Evolutionary conservation across 2,888 invertebrate species (phyloP).

Genomic region (Strigamia crassipes): DNA sequence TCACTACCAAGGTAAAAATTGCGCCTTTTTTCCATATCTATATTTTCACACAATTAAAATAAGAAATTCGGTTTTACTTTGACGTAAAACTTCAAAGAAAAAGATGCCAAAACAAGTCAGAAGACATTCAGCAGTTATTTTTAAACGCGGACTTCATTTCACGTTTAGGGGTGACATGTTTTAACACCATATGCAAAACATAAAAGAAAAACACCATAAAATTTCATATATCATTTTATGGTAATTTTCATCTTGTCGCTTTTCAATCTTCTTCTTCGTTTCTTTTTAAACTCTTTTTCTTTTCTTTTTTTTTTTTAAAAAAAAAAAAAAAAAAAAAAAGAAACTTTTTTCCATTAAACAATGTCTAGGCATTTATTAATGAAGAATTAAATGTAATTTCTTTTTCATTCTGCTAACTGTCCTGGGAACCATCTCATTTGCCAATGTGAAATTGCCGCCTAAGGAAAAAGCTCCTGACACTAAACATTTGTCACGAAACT

Average conservation of each 20-base stretch:
- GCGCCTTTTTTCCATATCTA: not conserved
- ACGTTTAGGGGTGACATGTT: slow-evolving; percentile 5
- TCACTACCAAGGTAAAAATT: not conserved
- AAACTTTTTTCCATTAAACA: slow-evolving; percentile 20
- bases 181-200: slow-evolving; percentile 6
- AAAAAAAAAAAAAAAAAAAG: too few species aligned
- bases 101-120: not conserved
- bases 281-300: not conserved
- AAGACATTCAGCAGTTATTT: not conserved
- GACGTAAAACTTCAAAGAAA: not conserved
- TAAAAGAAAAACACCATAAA: not conserved
- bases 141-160: slow-evolving; percentile 4
- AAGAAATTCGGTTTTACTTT: not conserved
- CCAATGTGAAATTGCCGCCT: slow-evolving; percentile 32
- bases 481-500: slow-evolving; percentile 16
- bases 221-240: slow-evolving; percentile 11
- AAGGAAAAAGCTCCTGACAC: slow-evolving; percentile 34
- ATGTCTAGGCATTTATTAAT: slow-evolving; percentile 27
- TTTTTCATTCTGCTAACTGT: slow-evolving; percentile 10
- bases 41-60: not conserved
- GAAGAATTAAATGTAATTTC: slow-evolving; percentile 37
- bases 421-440: slow-evolving; percentile 37
- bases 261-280: not conserved
- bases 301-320: too few species aligned
- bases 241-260: slow-evolving; percentile 6